phyloP scores from a whole-genome alignment of 2,113 vertebrate species.

The Brevimyrus niger region DNA sequence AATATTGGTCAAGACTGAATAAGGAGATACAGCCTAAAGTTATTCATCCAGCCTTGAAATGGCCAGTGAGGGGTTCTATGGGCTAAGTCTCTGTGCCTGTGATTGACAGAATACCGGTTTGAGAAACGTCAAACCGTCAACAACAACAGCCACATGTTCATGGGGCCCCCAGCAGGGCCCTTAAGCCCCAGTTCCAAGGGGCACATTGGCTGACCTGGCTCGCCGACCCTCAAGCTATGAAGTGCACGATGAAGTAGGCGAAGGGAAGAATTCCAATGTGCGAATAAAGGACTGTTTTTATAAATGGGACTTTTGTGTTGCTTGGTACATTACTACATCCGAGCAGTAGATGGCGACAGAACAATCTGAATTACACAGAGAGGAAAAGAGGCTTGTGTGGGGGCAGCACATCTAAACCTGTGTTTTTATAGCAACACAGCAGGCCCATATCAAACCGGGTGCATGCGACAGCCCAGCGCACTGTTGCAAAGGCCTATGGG shows the following conservation, averaged over 20 bases:
- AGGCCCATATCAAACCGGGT: not conserved
- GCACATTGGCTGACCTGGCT: not conserved
- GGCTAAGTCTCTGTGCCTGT: not conserved
- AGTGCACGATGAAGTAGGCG: not conserved
- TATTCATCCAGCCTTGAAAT: not conserved
- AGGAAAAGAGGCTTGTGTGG: not conserved
- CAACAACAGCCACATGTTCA: not conserved
- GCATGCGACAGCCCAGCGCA: not conserved
- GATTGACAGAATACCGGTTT: not conserved
- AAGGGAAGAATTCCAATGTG: not conserved
- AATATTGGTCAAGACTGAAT: not conserved
- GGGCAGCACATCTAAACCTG: not conserved
- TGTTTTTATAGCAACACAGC: not conserved
- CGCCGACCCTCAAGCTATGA: not conserved
- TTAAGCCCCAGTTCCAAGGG: not conserved
- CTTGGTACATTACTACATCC: not conserved
- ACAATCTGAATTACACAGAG: not conserved
- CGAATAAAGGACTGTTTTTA: not conserved
- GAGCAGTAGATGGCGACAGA: slow-evolving; percentile 10
- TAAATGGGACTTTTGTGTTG: not conserved
- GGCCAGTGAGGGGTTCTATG: not conserved
- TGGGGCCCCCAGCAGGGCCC: not conserved
- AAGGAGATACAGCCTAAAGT: not conserved
- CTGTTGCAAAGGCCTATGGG: not conserved
- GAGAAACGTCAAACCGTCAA: not conserved